These are phyloP conservation scores for Aphrophora alni DNA, from an alignment of 2,888 invertebrate genomes.

Conservation along the genomic window DNA sequence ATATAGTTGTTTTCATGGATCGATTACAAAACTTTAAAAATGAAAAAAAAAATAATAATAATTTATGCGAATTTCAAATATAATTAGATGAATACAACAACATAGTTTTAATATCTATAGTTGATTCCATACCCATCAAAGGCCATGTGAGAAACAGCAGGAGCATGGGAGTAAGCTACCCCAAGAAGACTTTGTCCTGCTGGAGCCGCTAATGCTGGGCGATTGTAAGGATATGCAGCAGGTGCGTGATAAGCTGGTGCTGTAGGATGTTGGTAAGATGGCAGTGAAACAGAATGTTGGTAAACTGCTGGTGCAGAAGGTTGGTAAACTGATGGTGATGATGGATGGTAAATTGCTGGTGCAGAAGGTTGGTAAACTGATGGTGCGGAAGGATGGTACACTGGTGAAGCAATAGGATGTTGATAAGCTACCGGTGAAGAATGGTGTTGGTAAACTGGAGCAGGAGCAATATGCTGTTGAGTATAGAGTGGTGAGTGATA, in stretches of 20 bases:
- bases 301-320: neutral
- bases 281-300: neutral
- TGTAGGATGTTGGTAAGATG: slow-evolving; percentile 16
- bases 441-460: neutral
- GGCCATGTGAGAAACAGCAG: slow-evolving; percentile 48
- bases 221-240: slow-evolving; percentile 46
- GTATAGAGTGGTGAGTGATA: neutral
- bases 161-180: slow-evolving; percentile 49
- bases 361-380: neutral
- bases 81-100: too few species aligned
- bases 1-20: too few species aligned
- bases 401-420: neutral
- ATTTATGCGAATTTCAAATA: too few species aligned
- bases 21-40: too few species aligned
- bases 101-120: slow-evolving; percentile 49
- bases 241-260: slow-evolving; percentile 45
- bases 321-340: neutral
- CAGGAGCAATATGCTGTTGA: neutral
- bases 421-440: neutral
- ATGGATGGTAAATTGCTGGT: neutral
- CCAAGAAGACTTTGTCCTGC: slow-evolving; percentile 41
- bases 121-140: slow-evolving; percentile 46
- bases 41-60: too few species aligned
- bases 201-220: slow-evolving; percentile 39
- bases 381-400: neutral